Evolutionary conservation across 2,113 vertebrate species (phyloP).

Genomic region (Labeo rohita): DNA sequence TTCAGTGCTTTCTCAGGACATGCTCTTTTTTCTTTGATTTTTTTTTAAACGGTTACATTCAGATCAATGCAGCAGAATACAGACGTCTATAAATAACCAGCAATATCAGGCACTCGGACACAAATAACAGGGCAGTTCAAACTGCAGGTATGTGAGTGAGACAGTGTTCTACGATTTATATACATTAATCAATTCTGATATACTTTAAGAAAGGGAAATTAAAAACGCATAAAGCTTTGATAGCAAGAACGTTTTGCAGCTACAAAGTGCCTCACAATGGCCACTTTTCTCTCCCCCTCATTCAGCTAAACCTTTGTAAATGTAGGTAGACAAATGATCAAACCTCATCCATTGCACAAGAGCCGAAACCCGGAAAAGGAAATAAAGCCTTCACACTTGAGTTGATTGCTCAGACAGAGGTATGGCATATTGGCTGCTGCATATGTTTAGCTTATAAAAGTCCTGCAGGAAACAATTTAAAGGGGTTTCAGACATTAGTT

Average conservation of each 20-base stretch:
- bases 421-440: neutral
- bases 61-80: constrained; percentile 62
- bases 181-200: neutral
- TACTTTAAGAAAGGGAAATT: neutral
- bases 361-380: neutral
- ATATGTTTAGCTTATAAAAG: constrained; percentile 27
- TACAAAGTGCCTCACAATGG: constrained; percentile 17
- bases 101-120: constrained; percentile 54
- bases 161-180: constrained; percentile 1
- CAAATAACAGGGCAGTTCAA: constrained; percentile 49
- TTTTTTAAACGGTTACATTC: constrained; percentile 63
- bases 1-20: constrained; percentile 65
- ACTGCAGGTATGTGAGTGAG: constrained; percentile 36
- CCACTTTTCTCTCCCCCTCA: neutral
- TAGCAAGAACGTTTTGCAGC: neutral
- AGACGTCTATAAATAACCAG: constrained; percentile 49
- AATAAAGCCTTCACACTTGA: constrained; percentile 3
- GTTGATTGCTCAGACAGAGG: neutral
- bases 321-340: neutral
- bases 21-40: constrained; percentile 54
- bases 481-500: constrained; percentile 29
- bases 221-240: constrained; percentile 37
- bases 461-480: constrained; percentile 23
- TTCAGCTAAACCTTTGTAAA: neutral
- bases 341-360: constrained; percentile 36